Conservation (phyloP, 2,113 vertebrate genomes). For the Poeciliopsis prolifica region DNA sequence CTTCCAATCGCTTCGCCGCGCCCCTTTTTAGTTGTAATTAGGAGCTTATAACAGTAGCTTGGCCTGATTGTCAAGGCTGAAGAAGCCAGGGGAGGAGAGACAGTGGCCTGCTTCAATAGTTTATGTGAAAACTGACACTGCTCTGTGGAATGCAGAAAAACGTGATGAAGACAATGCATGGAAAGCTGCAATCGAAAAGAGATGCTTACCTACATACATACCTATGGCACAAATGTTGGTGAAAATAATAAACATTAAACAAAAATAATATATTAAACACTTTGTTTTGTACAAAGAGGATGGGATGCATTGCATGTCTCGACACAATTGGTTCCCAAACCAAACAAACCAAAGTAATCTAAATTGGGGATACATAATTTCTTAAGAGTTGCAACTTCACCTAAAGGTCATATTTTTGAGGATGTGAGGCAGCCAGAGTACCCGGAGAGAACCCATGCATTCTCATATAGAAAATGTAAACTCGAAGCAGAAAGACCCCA, state of each 20-base stretch:
- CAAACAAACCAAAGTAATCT: too few relatives aligned
- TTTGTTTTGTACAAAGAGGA: background rate
- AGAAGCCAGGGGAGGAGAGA: background rate
- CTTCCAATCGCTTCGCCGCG: background rate
- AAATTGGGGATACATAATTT: background rate
- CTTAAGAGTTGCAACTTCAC: background rate
- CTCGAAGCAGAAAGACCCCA: too few relatives aligned
- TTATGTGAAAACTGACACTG: background rate
- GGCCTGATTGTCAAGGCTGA: background rate
- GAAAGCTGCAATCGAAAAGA: background rate
- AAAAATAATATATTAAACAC: too few relatives aligned
- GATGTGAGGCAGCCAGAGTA: too few relatives aligned
- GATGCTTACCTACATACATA: background rate
- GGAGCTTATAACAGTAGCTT: constrained; percentile 7
- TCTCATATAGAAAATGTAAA: too few relatives aligned
- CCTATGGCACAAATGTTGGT: background rate
- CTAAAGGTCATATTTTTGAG: too few relatives aligned
- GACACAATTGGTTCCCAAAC: background rate
- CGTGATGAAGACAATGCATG: background rate
- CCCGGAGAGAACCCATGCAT: too few relatives aligned
- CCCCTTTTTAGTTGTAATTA: background rate
- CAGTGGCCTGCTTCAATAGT: background rate
- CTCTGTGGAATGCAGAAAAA: constrained; percentile 36
- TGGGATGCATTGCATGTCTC: background rate
- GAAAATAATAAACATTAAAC: background rate